Evolutionary conservation across 53 echinoderm and acorn worm genomes (phyloP), one percentile per base, ranked within the genome.

Genomic region (Holothuria leucospilota): DNA sequence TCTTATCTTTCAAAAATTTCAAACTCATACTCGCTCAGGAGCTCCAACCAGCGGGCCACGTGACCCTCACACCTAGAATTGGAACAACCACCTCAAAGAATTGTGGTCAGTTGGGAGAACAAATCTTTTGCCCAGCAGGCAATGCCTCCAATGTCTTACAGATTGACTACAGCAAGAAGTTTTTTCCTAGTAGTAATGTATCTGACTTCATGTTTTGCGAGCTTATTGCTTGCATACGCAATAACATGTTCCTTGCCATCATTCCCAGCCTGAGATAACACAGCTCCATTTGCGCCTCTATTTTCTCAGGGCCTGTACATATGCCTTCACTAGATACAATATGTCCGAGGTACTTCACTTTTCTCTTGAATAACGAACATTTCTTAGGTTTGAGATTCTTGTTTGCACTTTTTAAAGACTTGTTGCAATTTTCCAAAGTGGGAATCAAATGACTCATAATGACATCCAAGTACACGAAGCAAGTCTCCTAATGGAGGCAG

Each of bases 51-150:
- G 0, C 87, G 26, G 12, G 87, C 91, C 9, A 87, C 68, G 24
- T 82, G 83, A 16, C 91, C 91, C 29, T 87, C 87, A 77, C 29
- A 83, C 87, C 24, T 91, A 83, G 26, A 91, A 91, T 20, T 64
- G 46, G 0, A 91, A 65, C 41, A 91, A 38, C 91, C 91, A 91
- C 13, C 71, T 87, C 18, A 88, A 59, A 51, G 71, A 72, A 71
- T 74, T 82, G 62, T 90, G 87, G 56, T 91, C 85, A 0, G 87
- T 91, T 51, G 87, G 27, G n/a, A 91, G 56, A 20, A 58, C 0
- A 51, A 84, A 87, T 3, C 29, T 79, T 23, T 71, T 90, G 28
- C 91, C 91, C 40, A 87, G 39, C 14, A 91, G 58, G 51, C 87
- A 91, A 46, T 91, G 91, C 23, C 84, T 73, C 39, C 84, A 87